Base-by-base conservation (phyloP, 2,888 invertebrate species). In the Orthosia cruda region DNA sequence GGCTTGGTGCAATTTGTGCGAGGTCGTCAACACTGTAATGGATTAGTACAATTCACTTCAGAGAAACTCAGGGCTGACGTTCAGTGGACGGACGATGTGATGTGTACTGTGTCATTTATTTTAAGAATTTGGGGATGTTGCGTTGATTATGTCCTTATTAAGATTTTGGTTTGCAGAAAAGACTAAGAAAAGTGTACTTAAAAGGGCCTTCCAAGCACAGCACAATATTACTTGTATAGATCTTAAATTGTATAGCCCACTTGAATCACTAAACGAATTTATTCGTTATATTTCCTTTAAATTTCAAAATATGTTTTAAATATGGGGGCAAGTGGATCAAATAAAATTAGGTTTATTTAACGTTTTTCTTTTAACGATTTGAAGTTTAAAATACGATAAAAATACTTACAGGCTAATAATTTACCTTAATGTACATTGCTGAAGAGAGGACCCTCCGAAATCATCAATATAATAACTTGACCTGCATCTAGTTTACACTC, bases 11-110 rank as follows among this genome's bases (percentile, higher is more conserved):
- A 93, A 93, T 94, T 94, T 92, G 91, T 89, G 69, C 84, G 92
- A 92, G 94, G 94, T 94, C 94, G 88, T 92, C 93, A 92, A 91
- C 93, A 92, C 89, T 86, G 89, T 91, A 93, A 92, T 93, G 93
- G 93, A 94, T 94, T 93, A 94, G 91, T 91, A 91, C 93, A 93
- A 92, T 92, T 93, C 91, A 90, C 86, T 93, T 90, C 92, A 89
- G 86, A 91, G 93, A 92, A 92, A 87, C 85, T 64, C 77, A 88
- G 89, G 92, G 78, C 54, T 87, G 87, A 73, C 91, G 91, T 81
- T 76, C 91, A 93, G 67, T 89, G 87, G 71, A 83, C 74, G 61
- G 59, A 61, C 40, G 80, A 66, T 81, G 73, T 74, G 47, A 63
- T 23, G 58, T 50, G 74, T 79, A 50, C 15, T 54, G 0, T 13